Base-by-base conservation (phyloP, 2,113 vertebrate species). In the Rallus limicola region DNA sequence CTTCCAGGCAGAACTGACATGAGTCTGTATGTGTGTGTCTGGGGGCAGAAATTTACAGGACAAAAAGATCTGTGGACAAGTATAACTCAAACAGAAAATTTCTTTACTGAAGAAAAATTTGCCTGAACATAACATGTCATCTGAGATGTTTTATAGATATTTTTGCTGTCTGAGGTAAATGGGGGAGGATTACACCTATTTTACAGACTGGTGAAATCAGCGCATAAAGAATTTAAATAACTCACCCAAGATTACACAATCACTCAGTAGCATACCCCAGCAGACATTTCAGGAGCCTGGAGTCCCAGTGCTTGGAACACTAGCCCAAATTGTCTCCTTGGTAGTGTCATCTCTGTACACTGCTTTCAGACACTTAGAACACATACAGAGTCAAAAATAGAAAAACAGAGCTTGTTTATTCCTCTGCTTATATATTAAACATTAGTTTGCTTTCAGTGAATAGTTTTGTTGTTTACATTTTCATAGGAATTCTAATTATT, bases 371-470 rank as follows among this genome's bases (percentile, higher is more conserved):
- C 48, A 79, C 33, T 59, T 81, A n/a, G 87, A 89, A 82, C 59
- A 86, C 38, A 59, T 67, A 65, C 34, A 76, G 55, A 93, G 26
- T 84, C 70, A 95, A 95, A 94, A 96, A 80, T n/a, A 96, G 91
- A 71, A 86, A 24, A 85, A 48, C 75, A 91, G 65, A 91, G 20
- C 50, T 93, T 88, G 74, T 94, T 96, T 96, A 91, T 93, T 87
- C 59, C 36, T 69, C 86, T 69, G 46, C 92, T 96, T 93, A 89
- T 91, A 89, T 96, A 96, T 93, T 95, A 94, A 96, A 91, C 88
- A 91, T 92, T 52, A 92, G 62, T 91, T 94, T 12, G 10, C 69
- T 93, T 94, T 92, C 78, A 76, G 70, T 93, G 92, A 93, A 89
- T 93, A 89, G 59, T 92, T 94, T 80, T 65, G 86, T 69, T 95